Percentiles rank a stretch among this genome's conserved stretches.
Conservation (phyloP, 1,140 invertebrate genomes). For the Manduca sexta region DNA sequence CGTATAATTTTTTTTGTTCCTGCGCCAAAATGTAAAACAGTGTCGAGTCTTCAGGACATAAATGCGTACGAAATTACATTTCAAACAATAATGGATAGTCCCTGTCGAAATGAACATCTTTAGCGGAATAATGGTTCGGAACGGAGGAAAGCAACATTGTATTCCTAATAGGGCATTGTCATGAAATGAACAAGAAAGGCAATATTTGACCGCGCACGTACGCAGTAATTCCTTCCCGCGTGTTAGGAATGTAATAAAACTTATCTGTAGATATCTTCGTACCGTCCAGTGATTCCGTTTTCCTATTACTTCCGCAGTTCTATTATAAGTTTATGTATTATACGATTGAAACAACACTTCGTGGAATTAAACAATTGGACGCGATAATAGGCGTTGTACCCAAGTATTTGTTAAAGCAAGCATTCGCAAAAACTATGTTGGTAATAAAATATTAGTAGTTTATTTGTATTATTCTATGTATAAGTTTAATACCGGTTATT, state of each 20-base stretch:
- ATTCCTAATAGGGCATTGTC: slow-evolving; percentile 49
- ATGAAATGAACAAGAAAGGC: slow-evolving; percentile 23
- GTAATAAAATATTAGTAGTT: too few relatives aligned
- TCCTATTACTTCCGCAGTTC: too few relatives aligned
- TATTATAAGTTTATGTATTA: too few relatives aligned
- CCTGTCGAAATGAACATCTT: slow-evolving; percentile 12
- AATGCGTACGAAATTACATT: neutral
- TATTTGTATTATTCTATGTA: too few relatives aligned
- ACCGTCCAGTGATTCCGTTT: neutral
- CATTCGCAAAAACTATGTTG: too few relatives aligned
- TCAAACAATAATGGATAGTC: slow-evolving; percentile 9
- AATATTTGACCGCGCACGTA: slow-evolving; percentile 47
- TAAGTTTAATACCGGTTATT: too few relatives aligned
- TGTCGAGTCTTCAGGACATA: neutral
- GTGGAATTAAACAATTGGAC: too few relatives aligned
- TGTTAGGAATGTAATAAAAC: slow-evolving; percentile 49
- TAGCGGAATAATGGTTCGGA: slow-evolving; percentile 12
- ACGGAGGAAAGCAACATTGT: slow-evolving; percentile 31
- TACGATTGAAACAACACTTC: too few relatives aligned
- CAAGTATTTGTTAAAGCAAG: too few relatives aligned
- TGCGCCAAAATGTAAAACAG: neutral
- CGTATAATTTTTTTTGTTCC: too few relatives aligned
- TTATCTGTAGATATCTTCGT: slow-evolving; percentile 29
- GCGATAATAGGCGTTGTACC: too few relatives aligned
- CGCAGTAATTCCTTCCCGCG: slow-evolving; percentile 30